Evolutionary conservation across 2,113 vertebrate genomes (phyloP), one percentile per base, ranked within the genome.

Genomic region (Clupea harengus): DNA sequence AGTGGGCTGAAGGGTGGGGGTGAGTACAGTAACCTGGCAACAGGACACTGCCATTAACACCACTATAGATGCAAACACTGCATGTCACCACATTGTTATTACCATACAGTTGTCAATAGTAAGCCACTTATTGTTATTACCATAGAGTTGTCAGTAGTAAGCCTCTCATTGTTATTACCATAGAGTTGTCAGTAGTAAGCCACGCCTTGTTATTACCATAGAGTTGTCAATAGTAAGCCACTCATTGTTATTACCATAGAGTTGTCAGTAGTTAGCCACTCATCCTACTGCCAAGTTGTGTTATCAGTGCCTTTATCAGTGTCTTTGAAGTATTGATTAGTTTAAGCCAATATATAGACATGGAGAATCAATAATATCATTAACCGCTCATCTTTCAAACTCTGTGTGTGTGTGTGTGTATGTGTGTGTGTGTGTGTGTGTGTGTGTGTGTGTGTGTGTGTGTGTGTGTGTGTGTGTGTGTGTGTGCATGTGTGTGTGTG

Each of bases 1-100:
- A 94, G 93, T 94, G 98, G 97, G 46, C 95, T 98, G 84, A 96
- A 93, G 95, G 98, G 98, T 85, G 98, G 98, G 97, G 98, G 98
- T 99, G 95, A 86, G 89, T 39, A 47, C 5, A 1, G 57, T 72
- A 13, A 32, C 72, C 3, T 78, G 72, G 28, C 72, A 78, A 78
- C 28, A 78, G 13, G 10, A 78, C 28, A 32, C 28, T 28, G 1
- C 67, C 8, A 80, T 5, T 28, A 25, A 3, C 32, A 39, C 32
- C 20, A 32, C 28, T 4, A 32, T 67, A 75, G 64, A 72, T 72
- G 28, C 28, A 39, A 32, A 39, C 64, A 32, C 7, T 78, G 72
- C 28, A 39, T 32, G 28, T 44, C 9, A 22, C 11, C 28, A 17
- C 28, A 44, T 60, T 20, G 15, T 64, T 64, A 9, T 64, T 64